phyloP scores from a whole-genome alignment of 2,113 vertebrate genomes.

The Hassar affinis region DNA sequence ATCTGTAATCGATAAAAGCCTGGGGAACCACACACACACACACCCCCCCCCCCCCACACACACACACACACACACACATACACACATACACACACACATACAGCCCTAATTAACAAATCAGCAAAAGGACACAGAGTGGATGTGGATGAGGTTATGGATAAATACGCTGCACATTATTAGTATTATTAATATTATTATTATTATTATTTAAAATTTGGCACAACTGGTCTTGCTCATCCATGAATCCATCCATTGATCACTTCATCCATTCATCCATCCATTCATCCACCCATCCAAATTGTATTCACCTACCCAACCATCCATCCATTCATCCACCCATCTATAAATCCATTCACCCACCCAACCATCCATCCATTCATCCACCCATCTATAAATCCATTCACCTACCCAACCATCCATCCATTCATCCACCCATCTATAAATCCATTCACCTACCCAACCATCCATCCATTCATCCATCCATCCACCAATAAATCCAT shows the following conservation, averaged over 20 bases:
- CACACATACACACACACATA: neutral
- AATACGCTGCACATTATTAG: neutral
- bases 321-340: neutral
- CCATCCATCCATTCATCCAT: neutral
- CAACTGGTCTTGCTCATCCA: neutral
- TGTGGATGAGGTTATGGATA: neutral
- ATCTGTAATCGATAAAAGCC: slow-evolving; percentile 23
- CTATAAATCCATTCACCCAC: neutral
- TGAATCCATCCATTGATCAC: neutral
- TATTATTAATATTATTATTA: neutral
- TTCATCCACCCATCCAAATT: no score
- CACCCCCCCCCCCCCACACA: no score
- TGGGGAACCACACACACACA: neutral
- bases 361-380: neutral
- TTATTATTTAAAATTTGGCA: neutral
- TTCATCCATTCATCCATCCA: neutral
- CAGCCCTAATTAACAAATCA: neutral
- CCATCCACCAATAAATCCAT: neutral
- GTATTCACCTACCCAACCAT: neutral
- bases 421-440: neutral
- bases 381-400: neutral
- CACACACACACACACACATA: neutral
- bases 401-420: neutral
- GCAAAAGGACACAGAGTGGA: neutral
- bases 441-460: neutral